phyloP scores from a whole-genome alignment of 2,113 vertebrate species.

The Bos taurus region DNA sequence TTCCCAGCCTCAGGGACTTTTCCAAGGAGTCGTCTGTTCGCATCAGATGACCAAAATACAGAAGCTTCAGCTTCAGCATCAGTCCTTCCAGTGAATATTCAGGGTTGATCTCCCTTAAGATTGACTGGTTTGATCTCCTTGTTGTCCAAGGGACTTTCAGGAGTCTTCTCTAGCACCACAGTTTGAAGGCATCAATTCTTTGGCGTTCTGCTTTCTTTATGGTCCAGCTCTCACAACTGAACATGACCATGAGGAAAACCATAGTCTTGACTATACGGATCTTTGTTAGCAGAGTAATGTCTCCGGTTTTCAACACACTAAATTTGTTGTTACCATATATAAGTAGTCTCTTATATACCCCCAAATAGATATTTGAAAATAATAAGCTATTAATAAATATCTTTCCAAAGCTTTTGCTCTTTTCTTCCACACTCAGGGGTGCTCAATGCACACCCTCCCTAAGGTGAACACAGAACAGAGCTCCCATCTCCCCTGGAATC shows the following conservation, averaged over 20 bases:
- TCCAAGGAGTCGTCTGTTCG: background rate
- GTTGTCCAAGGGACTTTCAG: background rate
- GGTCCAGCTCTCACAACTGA: background rate
- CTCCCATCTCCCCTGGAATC: background rate
- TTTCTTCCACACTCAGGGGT: background rate
- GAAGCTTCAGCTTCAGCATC: background rate
- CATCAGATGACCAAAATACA: background rate
- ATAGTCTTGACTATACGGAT: background rate
- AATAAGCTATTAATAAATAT: background rate
- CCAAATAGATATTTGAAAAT: background rate
- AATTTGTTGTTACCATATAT: background rate
- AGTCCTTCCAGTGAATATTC: background rate
- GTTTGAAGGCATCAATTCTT: background rate
- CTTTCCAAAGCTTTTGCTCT: background rate
- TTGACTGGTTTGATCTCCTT: background rate
- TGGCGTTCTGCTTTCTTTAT: background rate
- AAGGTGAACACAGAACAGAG: background rate
- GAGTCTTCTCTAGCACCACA: background rate
- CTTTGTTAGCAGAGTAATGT: background rate
- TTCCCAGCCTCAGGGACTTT: background rate
- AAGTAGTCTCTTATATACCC: background rate
- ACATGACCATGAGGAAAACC: background rate
- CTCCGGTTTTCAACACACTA: background rate
- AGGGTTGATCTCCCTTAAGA: background rate
- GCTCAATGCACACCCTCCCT: no score